These are phyloP conservation scores for Argyra leucocephala DNA, from an alignment of 2,888 invertebrate genomes.

Conservation along the genomic window DNA sequence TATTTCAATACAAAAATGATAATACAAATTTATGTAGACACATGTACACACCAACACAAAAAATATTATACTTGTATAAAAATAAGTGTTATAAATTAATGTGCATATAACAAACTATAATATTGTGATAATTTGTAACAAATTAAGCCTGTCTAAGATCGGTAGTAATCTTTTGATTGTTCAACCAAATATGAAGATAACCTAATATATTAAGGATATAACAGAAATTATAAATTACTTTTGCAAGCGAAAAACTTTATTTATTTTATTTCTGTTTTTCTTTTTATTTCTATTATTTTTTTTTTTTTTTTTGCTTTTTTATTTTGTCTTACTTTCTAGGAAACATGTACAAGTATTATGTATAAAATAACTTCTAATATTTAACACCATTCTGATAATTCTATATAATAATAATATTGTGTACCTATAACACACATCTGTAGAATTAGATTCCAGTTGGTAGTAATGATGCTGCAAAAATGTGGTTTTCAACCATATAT, in stretches of 20 bases:
- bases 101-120: not conserved
- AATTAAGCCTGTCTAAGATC: conserved; percentile 6
- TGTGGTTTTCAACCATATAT: not conserved
- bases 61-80: too few relatives aligned
- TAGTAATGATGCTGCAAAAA: not conserved
- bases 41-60: too few relatives aligned
- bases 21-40: too few relatives aligned
- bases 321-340: too few relatives aligned
- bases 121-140: not conserved
- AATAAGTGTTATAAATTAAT: not conserved
- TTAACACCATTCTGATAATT: not conserved
- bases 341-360: not conserved
- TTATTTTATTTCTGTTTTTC: too few relatives aligned
- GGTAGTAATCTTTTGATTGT: not conserved
- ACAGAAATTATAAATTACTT: conserved; percentile 1
- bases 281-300: not conserved
- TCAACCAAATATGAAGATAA: not conserved
- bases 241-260: conserved; percentile 1
- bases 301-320: too few relatives aligned
- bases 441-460: not conserved
- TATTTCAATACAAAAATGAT: too few relatives aligned
- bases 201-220: not conserved
- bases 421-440: not conserved
- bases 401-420: not conserved
- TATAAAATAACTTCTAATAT: not conserved